phyloP scores from a whole-genome alignment of 2,888 invertebrate genomes.

The Nymphalis polychloros region DNA sequence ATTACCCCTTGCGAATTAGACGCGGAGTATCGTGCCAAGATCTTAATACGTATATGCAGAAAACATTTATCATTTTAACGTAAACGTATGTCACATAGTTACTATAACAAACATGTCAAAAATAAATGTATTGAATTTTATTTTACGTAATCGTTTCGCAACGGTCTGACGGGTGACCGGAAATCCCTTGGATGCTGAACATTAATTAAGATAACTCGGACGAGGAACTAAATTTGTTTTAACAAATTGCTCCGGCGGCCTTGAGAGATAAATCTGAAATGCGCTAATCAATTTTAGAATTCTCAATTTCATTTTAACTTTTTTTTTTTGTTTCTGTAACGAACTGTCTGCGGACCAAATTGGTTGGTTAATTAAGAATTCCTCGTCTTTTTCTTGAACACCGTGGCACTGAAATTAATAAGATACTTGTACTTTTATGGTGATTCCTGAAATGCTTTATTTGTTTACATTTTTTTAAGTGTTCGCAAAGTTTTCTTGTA shows the following conservation, averaged over 20 bases:
- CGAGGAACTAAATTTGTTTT: constrained; percentile 54
- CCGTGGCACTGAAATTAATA: neutral
- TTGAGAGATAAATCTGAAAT: constrained; percentile 44
- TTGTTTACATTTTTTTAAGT: too few relatives aligned
- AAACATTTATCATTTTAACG: constrained; percentile 34
- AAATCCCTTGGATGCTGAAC: constrained; percentile 41
- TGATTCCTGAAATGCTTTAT: too few relatives aligned
- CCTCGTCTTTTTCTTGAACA: neutral
- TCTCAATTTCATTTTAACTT: constrained; percentile 21
- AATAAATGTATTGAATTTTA: constrained; percentile 2
- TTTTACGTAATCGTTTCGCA: constrained; percentile 22
- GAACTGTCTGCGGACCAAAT: constrained; percentile 24
- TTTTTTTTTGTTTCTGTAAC: constrained; percentile 28
- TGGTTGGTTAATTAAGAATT: constrained; percentile 28
- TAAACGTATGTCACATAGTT: constrained; percentile 18
- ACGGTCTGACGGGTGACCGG: constrained; percentile 32
- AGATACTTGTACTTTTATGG: too few relatives aligned
- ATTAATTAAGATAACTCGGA: constrained; percentile 58
- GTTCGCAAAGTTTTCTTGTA: too few relatives aligned
- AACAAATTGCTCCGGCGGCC: constrained; percentile 51
- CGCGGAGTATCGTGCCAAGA: constrained; percentile 38
- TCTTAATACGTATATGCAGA: constrained; percentile 38
- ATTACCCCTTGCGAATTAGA: constrained; percentile 35
- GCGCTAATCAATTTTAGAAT: constrained; percentile 39
- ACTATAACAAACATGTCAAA: constrained; percentile 24